Evolutionary conservation across 2,113 vertebrate genomes (phyloP).

Genomic region (Hipposideros armiger): DNA sequence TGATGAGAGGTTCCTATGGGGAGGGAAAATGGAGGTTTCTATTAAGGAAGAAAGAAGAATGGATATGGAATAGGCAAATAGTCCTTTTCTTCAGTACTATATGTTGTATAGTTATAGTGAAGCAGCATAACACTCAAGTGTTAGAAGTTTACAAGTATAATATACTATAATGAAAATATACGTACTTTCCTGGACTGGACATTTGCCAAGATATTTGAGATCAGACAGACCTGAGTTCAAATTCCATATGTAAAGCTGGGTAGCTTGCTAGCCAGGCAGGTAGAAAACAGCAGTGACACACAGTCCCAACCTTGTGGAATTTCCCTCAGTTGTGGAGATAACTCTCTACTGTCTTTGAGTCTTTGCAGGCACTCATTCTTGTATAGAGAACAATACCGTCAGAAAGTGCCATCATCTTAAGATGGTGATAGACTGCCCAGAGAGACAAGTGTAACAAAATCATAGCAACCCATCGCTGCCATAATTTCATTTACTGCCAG

Average conservation of each 20-base stretch:
- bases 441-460: neutral
- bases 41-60: neutral
- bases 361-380: neutral
- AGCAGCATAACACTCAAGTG: neutral
- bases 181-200: neutral
- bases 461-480: neutral
- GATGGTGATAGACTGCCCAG: neutral
- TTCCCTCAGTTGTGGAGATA: neutral
- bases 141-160: neutral
- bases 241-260: neutral
- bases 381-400: neutral
- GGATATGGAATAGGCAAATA: neutral
- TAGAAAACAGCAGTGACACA: neutral
- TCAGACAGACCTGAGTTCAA: neutral
- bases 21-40: no score
- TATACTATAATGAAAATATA: neutral
- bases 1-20: no score
- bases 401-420: neutral
- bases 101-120: neutral
- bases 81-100: neutral
- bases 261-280: neutral
- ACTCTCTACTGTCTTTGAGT: neutral
- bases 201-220: neutral
- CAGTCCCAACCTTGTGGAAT: accelerated
- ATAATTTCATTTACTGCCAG: neutral